A percentile compares a stretch with the other conserved stretches of the same genome.
These are phyloP conservation scores for Gadopsis marmoratus DNA, from an alignment of 2,797 vertebrate species.

Conservation along the genomic window DNA sequence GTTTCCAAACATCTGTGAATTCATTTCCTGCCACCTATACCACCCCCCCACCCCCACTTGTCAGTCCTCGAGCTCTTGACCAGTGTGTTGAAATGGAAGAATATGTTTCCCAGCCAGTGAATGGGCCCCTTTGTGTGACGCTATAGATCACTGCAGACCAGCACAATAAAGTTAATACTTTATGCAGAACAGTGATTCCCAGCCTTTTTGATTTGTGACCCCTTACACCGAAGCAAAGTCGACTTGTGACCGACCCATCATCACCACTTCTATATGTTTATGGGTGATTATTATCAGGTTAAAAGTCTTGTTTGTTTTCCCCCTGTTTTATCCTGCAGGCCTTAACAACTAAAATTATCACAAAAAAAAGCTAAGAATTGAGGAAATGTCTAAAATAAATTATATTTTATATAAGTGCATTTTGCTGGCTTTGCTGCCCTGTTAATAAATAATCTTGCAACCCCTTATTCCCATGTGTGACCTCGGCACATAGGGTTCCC, in stretches of 20 bases:
- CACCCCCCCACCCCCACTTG: slow-evolving; percentile 7
- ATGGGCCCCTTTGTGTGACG: slow-evolving; percentile 78
- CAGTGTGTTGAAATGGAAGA: slow-evolving; percentile 71
- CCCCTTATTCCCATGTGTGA: neutral
- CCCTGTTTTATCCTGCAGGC: neutral
- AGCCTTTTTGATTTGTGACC: neutral
- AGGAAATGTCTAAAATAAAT: neutral
- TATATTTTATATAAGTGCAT: neutral
- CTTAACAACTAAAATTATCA: neutral
- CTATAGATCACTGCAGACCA: slow-evolving; percentile 42
- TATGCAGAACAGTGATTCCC: neutral
- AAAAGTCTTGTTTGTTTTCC: neutral
- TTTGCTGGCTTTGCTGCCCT: neutral
- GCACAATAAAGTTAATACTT: slow-evolving; percentile 34
- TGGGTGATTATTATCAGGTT: no score
- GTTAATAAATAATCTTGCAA: neutral
- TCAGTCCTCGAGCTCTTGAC: slow-evolving; percentile 46
- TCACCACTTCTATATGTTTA: neutral
- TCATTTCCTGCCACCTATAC: slow-evolving; percentile 75
- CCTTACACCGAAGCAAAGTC: neutral
- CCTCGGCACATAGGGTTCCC: rapidly evolving
- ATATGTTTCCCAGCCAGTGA: slow-evolving; percentile 67
- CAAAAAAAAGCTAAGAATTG: neutral
- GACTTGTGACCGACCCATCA: neutral
- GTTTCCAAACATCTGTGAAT: slow-evolving; percentile 64